Percentiles rank a stretch among this genome's conserved stretches.
phyloP scores from a whole-genome alignment of 1,140 invertebrate species.

The Ectropis grisescens region DNA sequence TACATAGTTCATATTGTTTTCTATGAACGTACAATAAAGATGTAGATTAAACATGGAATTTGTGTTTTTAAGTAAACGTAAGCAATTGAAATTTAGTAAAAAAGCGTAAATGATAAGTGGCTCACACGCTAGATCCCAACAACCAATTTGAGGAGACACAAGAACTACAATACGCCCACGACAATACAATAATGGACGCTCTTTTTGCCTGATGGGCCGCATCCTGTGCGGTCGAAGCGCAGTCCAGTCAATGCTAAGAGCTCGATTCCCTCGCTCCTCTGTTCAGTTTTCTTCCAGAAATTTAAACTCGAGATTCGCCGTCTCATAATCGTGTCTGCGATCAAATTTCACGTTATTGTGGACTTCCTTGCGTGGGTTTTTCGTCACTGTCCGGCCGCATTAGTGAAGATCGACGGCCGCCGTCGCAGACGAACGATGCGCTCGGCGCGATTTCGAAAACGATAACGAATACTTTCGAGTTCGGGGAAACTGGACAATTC shows the following conservation, averaged over 20 bases:
- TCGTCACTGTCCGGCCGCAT: constrained; percentile 10
- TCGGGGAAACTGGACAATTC: constrained; percentile 8
- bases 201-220: constrained; percentile 54
- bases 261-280: constrained; percentile 6
- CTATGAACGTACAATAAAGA: too few species aligned
- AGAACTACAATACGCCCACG: constrained; percentile 56
- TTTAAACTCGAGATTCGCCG: constrained; percentile 25
- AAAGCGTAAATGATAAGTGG: neutral
- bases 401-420: constrained; percentile 18
- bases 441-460: constrained; percentile 28
- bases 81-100: too few species aligned
- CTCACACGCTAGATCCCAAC: constrained; percentile 25
- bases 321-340: constrained; percentile 28
- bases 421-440: constrained; percentile 31
- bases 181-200: constrained; percentile 64
- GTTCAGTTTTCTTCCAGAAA: constrained; percentile 21
- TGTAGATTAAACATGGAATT: too few species aligned
- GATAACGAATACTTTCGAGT: constrained; percentile 26
- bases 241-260: constrained; percentile 58
- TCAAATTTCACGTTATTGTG: constrained; percentile 34
- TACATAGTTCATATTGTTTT: too few species aligned
- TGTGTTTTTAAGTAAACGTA: too few species aligned
- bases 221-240: constrained; percentile 49
- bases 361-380: constrained; percentile 43
- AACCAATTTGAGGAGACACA: constrained; percentile 42